Conservation (phyloP, 2,888 invertebrate genomes). For the Troglohyphantes excavatus region DNA sequence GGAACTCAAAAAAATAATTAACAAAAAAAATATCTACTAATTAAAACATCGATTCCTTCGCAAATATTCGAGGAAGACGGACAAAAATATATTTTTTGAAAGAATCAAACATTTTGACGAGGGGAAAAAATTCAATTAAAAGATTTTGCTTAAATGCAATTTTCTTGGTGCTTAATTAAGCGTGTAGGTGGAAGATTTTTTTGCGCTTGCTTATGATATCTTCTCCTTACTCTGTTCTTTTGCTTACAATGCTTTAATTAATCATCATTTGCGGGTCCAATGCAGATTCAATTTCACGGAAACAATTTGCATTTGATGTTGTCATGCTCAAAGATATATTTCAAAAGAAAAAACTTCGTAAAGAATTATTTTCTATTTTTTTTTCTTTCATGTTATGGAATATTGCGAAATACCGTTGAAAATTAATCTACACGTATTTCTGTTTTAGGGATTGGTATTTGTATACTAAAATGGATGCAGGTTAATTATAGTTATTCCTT, state of each 20-base stretch:
- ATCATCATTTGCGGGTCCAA: background rate
- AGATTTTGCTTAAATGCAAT: conserved; percentile 37
- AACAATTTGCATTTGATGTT: too few relatives aligned
- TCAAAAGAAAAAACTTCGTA: too few relatives aligned
- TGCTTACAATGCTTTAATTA: conserved; percentile 7
- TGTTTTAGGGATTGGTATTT: too few relatives aligned
- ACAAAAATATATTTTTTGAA: conserved; percentile 21
- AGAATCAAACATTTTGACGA: conserved; percentile 34
- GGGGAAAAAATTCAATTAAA: conserved; percentile 30
- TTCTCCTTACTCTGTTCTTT: background rate
- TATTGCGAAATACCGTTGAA: too few relatives aligned
- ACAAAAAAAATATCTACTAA: conserved; percentile 13
- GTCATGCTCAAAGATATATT: too few relatives aligned
- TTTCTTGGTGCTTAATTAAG: conserved; percentile 42
- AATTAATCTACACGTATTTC: too few relatives aligned
- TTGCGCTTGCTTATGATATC: background rate
- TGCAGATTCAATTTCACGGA: background rate
- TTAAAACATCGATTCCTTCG: conserved; percentile 33
- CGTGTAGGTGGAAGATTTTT: background rate
- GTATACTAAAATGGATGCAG: too few relatives aligned
- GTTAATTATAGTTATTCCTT: too few relatives aligned
- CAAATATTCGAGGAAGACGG: conserved; percentile 6
- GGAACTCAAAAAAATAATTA: background rate
- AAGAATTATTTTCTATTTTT: too few relatives aligned
- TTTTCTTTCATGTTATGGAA: too few relatives aligned